Base-by-base conservation (phyloP, 2,113 vertebrate genomes). In the Crotalus horridus region DNA sequence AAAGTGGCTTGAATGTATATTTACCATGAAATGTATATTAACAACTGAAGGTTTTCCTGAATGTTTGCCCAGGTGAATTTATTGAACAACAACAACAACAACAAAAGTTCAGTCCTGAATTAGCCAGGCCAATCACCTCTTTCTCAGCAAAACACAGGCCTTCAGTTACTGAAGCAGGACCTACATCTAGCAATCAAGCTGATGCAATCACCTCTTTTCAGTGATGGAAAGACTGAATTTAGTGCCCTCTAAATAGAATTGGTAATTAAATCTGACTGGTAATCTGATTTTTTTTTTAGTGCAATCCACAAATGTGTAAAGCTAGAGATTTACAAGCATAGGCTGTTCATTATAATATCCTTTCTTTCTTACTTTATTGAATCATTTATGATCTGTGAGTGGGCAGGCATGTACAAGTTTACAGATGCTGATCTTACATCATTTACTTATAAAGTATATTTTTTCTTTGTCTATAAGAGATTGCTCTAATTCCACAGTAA, bases 391-490 rank as follows among this genome's bases (percentile, higher is more conserved):
- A 81, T 39, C 69, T 81, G 69, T 81, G 69, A 81, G 33, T 81
- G 33, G 33, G 69, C 69, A 81, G 69, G 69, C 33, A 81, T 81
- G 69, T 39, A 81, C 15, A 81, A 81, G 69, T 81, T 81, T 20
- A 39, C 86, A 43, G 85, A 86, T 96, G 94, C 94, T 96, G 97
- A 94, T 53, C 43, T 33, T 94, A 89, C 94, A 96, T 94, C 95
- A 93, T 96, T 97, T 97, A 96, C 97, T 96, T 96, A 95, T 89
- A 93, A 96, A 93, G 89, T 56, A 94, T 91, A 95, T 23, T n/a
- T 86, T 81, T 81, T 90, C n/a, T 81, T 81, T 96, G 96, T 97
- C 96, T 95, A 92, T 92, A 95, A 91, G 69, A 61, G 91, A 81
- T n/a, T 21, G 69, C 4, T 81, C 69, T 39, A 33, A 20, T 81